Evolutionary conservation across 2,797 vertebrate genomes (phyloP), one percentile per base, ranked within the genome.

Genomic region (Champsocephalus gunnari): DNA sequence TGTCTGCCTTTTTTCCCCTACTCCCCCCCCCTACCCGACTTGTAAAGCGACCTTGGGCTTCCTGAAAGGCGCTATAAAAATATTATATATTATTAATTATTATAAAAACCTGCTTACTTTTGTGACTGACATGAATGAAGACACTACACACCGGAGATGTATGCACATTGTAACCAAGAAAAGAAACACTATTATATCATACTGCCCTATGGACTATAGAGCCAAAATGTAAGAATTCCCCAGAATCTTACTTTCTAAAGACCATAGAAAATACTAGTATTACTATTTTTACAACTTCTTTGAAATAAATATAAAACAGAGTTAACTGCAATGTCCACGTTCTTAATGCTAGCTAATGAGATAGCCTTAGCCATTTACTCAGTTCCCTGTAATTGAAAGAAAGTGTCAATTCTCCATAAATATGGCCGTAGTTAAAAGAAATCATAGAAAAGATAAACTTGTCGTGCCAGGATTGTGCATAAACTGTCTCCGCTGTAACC

Each of bases 311-410:
- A 1, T 34, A 63, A 49, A 47, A 21, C 4, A 28, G 12, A 45
- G 13, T n/a, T 43, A 7, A 16, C 45, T 14, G 43, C 58, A 45
- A 13, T 24, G 13, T 6, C 58, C 12, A 59, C 45, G 17, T 13
- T 10, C 12, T 44, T 38, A n/a, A n/a, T 60, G 45, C 17, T 34
- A 6, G 45, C 17, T 34, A 11, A 17, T 34, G 61, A 49, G 16
- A 49, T 38, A 34, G 21, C 9, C 9, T 28, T 6, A 34, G 24
- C 14, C 28, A 48, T 17, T 43, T 53, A 21, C 21, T 9, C 38
- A 28, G 17, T 17, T 44, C n/a, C 49, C 34, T 66, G 51, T 28
- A 17, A 66, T 14, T 66, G 19, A 44, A 53, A 66, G 8, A 66
- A 24, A 2, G 0, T 0, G 47, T 47, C 4, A 10, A 28, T 17